Conservation (phyloP, 1,140 invertebrate genomes). For the Formica exsecta region DNA sequence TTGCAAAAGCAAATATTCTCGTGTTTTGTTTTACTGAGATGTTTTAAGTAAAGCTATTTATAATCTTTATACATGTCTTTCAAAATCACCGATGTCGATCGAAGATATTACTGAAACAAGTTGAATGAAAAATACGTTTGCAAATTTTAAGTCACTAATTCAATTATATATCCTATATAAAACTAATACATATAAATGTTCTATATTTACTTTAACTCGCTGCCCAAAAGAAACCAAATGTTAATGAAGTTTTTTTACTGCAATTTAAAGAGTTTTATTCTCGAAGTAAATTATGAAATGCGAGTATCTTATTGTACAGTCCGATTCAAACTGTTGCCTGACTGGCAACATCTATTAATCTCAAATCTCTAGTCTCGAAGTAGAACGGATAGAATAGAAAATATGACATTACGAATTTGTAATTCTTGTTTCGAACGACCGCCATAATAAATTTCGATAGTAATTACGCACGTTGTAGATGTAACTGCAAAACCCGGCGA, state of each 20-base stretch:
- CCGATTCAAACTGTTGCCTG: neutral
- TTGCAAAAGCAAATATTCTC: constrained; percentile 19
- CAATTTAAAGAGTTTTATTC: constrained; percentile 29
- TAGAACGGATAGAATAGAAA: constrained; percentile 10
- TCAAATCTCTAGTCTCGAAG: neutral
- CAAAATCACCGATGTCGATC: neutral
- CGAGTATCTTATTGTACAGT: constrained; percentile 3
- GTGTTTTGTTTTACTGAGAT: neutral
- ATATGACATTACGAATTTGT: constrained; percentile 14
- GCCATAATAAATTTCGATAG: constrained; percentile 54
- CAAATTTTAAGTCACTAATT: constrained; percentile 4
- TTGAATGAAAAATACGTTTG: constrained; percentile 21
- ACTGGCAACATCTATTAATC: constrained; percentile 1
- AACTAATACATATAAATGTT: neutral
- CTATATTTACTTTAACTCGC: constrained; percentile 17
- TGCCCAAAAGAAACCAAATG: constrained; percentile 3
- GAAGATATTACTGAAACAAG: neutral
- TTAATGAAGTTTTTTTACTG: constrained; percentile 44
- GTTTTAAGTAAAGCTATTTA: constrained; percentile 24
- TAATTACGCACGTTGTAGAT: constrained; percentile 61
- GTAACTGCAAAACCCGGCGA: constrained; percentile 43
- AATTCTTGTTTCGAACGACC: constrained; percentile 1
- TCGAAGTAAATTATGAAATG: constrained; percentile 29
- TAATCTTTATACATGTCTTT: neutral
- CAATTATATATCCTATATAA: neutral